These are phyloP conservation scores for Drosophila baimaii DNA, from an alignment of 1,140 invertebrate genomes.

Conservation along the genomic window DNA sequence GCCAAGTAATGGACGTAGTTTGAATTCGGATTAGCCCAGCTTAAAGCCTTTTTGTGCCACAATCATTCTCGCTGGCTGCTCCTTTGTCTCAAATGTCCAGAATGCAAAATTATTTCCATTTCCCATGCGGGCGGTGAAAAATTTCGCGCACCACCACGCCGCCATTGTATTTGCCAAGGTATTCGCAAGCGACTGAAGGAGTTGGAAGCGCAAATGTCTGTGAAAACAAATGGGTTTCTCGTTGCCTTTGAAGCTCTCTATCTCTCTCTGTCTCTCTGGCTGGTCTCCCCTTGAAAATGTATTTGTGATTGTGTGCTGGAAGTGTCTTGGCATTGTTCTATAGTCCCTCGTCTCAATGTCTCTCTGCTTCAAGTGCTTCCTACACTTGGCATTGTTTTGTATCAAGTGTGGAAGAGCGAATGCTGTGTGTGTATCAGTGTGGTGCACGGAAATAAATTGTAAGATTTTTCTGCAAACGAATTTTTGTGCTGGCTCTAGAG, in stretches of 20 bases:
- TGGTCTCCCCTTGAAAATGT: constrained; percentile 85
- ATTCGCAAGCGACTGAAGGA: constrained; percentile 21
- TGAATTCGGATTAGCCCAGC: constrained; percentile 3
- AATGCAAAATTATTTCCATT: constrained; percentile 43
- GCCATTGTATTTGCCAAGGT: constrained; percentile 33
- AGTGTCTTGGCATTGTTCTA: constrained; percentile 79
- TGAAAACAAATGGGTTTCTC: constrained; percentile 80
- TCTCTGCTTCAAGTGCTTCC: constrained; percentile 54
- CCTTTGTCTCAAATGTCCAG: constrained; percentile 39
- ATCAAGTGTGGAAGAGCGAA: constrained; percentile 39
- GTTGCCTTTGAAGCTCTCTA: constrained; percentile 73
- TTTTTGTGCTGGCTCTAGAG: no score
- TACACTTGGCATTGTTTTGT: constrained; percentile 68
- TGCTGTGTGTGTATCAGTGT: constrained; percentile 29
- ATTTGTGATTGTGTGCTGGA: constrained; percentile 84
- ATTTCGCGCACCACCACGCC: constrained; percentile 39
- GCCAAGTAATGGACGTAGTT: neutral
- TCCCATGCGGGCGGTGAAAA: constrained; percentile 23
- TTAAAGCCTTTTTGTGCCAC: constrained; percentile 1
- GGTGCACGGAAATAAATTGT: constrained; percentile 13
- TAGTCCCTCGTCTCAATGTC: constrained; percentile 23
- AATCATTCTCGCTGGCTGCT: constrained; percentile 1
- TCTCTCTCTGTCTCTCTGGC: neutral
- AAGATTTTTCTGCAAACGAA: no score
- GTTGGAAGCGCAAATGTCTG: constrained; percentile 52